A percentile compares a stretch with the other conserved stretches of the same genome.
phyloP scores from a whole-genome alignment of 2,888 invertebrate genomes.

The Pediacus dermestoides region DNA sequence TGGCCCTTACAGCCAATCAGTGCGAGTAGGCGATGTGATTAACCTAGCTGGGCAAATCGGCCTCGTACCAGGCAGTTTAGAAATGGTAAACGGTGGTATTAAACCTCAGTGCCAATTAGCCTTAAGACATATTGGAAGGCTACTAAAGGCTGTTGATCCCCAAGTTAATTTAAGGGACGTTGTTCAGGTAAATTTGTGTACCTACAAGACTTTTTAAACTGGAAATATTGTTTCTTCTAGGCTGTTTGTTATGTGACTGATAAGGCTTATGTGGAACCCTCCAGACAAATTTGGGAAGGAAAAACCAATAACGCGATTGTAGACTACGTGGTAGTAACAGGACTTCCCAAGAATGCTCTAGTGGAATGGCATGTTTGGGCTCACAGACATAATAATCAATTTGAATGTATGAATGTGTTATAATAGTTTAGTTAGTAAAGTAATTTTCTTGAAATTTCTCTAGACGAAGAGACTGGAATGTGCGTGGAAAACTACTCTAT shows the following conservation, averaged over 20 bases:
- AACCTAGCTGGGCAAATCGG: constrained; percentile 91
- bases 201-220: constrained; percentile 1
- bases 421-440: not conserved
- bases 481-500: constrained; percentile 78
- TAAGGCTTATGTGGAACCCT: constrained; percentile 66
- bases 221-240: constrained; percentile 41
- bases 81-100: constrained; percentile 71
- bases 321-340: constrained; percentile 80
- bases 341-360: constrained; percentile 73
- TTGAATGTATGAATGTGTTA: constrained; percentile 65
- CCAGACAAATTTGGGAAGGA: constrained; percentile 76
- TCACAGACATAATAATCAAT: constrained; percentile 80
- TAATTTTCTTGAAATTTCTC: constrained; percentile 34
- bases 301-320: constrained; percentile 83
- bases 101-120: constrained; percentile 79
- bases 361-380: constrained; percentile 96
- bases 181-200: constrained; percentile 56
- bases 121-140: constrained; percentile 76
- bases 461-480: constrained; percentile 89
- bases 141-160: constrained; percentile 76
- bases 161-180: constrained; percentile 78
- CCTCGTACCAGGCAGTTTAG: constrained; percentile 77
- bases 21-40: constrained; percentile 72
- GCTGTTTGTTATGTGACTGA: constrained; percentile 85
- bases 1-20: constrained; percentile 92